Conservation (phyloP, 1,140 invertebrate species). For the Melipona quadrifasciata region DNA sequence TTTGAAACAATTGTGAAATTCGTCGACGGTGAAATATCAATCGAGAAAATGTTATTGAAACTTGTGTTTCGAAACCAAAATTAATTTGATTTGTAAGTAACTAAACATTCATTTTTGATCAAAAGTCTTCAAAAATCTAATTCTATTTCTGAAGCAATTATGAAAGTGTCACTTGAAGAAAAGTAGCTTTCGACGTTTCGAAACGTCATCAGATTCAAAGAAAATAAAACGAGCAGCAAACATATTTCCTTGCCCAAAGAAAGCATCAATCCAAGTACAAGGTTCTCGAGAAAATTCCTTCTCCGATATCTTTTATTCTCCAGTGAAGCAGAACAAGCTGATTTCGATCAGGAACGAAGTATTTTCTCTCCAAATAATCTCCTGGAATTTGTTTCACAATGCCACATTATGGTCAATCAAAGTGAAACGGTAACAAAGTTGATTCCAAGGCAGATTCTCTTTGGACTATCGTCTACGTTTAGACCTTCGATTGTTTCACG, state of each 20-base stretch:
- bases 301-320: neutral
- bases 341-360: neutral
- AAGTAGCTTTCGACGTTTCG: neutral
- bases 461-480: too few relatives aligned
- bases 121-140: neutral
- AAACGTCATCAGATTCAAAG: neutral
- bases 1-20: neutral
- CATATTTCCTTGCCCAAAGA: neutral
- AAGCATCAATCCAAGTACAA: neutral
- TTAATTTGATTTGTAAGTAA: neutral
- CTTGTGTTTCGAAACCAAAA: neutral
- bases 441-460: conserved; percentile 26
- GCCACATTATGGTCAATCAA: conserved; percentile 50
- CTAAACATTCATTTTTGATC: neutral
- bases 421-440: neutral
- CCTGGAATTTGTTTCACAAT: conserved; percentile 14
- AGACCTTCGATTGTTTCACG: neutral
- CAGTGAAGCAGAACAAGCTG: neutral
- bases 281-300: neutral
- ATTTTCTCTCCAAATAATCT: conserved; percentile 14
- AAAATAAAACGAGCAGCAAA: neutral
- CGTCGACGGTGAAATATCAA: neutral
- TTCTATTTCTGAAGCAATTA: neutral
- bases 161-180: neutral
- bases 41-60: neutral